Percentiles rank a stretch among this genome's conserved stretches.
Conservation (phyloP, 2,888 invertebrate species). For the Smittia sp. region DNA sequence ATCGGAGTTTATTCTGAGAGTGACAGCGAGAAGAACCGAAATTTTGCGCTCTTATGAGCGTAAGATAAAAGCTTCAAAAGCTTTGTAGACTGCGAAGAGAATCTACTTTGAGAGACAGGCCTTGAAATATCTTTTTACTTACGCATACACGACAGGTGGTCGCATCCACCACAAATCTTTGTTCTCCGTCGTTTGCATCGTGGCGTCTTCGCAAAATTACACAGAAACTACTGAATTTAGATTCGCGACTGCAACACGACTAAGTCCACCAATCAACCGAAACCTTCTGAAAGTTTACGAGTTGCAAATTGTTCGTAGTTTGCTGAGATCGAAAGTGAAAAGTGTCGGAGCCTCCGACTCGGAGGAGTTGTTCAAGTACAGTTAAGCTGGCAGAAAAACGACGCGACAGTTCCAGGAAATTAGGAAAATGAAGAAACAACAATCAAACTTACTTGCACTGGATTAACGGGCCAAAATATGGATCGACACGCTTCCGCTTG, state of each 20-base stretch:
- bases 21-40: too few relatives aligned
- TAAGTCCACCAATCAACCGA: neutral
- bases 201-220: neutral
- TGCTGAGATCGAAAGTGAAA: neutral
- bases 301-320: neutral
- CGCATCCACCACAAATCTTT: constrained; percentile 26
- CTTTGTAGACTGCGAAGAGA: too few relatives aligned
- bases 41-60: too few relatives aligned
- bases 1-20: too few relatives aligned
- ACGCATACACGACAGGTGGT: constrained; percentile 24
- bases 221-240: neutral
- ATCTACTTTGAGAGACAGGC: too few relatives aligned
- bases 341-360: too few relatives aligned
- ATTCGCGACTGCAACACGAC: neutral
- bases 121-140: neutral
- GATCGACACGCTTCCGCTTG: neutral
- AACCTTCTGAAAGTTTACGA: neutral
- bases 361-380: too few relatives aligned
- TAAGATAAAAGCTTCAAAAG: too few relatives aligned
- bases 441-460: constrained; percentile 36
- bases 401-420: too few relatives aligned
- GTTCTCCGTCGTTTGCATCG: constrained; percentile 8
- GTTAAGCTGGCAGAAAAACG: too few relatives aligned
- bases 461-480: constrained; percentile 29
- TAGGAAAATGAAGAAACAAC: too few relatives aligned